Percentiles rank a stretch among this genome's conserved stretches.
Evolutionary conservation across 2,113 vertebrate species (phyloP).

Genomic region (Platycercus adscitus): DNA sequence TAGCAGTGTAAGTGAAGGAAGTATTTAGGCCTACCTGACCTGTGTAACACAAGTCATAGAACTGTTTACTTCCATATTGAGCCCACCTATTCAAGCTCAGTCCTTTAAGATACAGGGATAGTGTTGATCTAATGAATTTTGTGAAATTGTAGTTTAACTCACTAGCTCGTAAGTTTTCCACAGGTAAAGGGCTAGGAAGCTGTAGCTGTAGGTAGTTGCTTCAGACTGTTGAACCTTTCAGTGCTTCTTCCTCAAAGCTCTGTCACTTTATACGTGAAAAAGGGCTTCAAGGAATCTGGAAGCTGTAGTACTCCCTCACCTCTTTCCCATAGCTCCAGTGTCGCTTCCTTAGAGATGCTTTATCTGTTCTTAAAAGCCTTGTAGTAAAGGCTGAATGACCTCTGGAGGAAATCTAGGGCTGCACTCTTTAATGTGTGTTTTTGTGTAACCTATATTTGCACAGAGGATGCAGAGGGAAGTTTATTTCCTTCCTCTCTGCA

Average conservation of each 20-base stretch:
- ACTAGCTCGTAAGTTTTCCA: neutral
- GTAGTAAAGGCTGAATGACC: neutral
- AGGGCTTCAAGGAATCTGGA: conserved; percentile 8
- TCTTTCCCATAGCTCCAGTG: neutral
- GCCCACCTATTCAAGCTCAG: conserved; percentile 1
- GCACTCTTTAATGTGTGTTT: neutral
- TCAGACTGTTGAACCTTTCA: neutral
- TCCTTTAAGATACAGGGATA: neutral
- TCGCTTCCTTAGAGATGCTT: neutral
- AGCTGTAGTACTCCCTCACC: neutral
- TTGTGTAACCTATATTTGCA: neutral
- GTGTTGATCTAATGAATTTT: neutral
- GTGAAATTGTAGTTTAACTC: neutral
- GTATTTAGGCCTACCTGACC: neutral
- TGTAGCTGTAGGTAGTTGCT: conserved; percentile 12
- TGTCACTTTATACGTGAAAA: neutral
- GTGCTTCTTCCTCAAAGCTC: neutral
- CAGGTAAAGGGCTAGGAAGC: neutral
- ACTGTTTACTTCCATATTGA: neutral
- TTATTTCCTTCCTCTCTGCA: conserved; percentile 5
- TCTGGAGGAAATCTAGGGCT: neutral
- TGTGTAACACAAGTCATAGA: neutral
- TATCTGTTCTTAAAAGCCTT: neutral
- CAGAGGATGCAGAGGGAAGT: neutral
- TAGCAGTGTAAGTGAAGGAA: conserved; percentile 20